A percentile compares a stretch with the other conserved stretches of the same genome.
Evolutionary conservation across 2,797 vertebrate genomes (phyloP).

Genomic region (Notolepis coatsorum): DNA sequence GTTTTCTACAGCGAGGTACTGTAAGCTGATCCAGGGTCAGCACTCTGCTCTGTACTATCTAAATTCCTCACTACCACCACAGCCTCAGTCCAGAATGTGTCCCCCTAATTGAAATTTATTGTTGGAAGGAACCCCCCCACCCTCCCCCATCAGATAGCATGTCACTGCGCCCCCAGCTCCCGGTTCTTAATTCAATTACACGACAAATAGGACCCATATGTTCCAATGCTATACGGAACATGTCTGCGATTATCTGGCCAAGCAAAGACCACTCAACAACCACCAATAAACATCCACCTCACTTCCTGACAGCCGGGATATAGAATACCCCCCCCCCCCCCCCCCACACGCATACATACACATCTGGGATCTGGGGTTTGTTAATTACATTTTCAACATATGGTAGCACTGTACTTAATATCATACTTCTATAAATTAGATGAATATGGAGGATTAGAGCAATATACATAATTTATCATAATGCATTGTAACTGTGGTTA

Average conservation of each 20-base stretch:
- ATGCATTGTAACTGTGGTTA: too few relatives aligned
- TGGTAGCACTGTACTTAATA: too few relatives aligned
- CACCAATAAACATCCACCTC: slow-evolving; percentile 14
- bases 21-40: too few relatives aligned
- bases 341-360: neutral
- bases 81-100: neutral
- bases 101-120: slow-evolving; percentile 39
- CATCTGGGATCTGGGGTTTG: slow-evolving; percentile 23
- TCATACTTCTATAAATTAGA: too few relatives aligned
- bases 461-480: too few relatives aligned
- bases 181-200: slow-evolving; percentile 63
- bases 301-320: slow-evolving; percentile 24
- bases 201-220: slow-evolving; percentile 58
- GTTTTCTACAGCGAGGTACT: neutral
- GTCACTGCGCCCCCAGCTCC: slow-evolving; percentile 43
- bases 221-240: slow-evolving; percentile 52
- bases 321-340: slow-evolving; percentile 1
- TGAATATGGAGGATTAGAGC: too few relatives aligned
- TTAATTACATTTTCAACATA: slow-evolving; percentile 60
- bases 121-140: slow-evolving; percentile 20
- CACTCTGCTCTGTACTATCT: neutral
- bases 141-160: slow-evolving; percentile 41
- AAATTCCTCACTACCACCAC: too few relatives aligned
- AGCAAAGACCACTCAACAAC: slow-evolving; percentile 42
- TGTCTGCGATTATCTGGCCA: slow-evolving; percentile 46